These are phyloP conservation scores for Drosophila paulistorum DNA, from an alignment of 1,140 invertebrate genomes.

Conservation along the genomic window DNA sequence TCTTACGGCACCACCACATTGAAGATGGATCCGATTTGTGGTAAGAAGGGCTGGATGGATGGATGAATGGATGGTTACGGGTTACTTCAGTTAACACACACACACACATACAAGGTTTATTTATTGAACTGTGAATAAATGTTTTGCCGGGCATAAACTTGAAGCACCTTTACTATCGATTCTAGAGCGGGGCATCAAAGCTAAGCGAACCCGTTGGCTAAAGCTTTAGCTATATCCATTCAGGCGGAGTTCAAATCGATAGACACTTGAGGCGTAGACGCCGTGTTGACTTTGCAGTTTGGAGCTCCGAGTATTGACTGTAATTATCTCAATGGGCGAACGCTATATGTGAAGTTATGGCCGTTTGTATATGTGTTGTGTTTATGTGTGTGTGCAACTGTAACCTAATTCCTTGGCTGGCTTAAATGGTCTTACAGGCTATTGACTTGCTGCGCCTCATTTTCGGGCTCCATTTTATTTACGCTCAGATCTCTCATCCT, in stretches of 20 bases:
- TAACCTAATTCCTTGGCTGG: constrained; percentile 69
- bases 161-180: constrained; percentile 41
- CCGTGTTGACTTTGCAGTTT: constrained; percentile 67
- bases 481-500: constrained; percentile 52
- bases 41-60: constrained; percentile 8
- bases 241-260: constrained; percentile 50
- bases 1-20: constrained; percentile 16
- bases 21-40: constrained; percentile 12
- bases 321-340: constrained; percentile 42
- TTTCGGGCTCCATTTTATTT: constrained; percentile 30
- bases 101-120: constrained; percentile 57
- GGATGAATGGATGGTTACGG: constrained; percentile 45
- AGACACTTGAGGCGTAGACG: constrained; percentile 45
- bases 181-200: constrained; percentile 3
- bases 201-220: constrained; percentile 5
- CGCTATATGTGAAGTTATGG: neutral
- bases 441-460: constrained; percentile 69
- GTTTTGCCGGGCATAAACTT: constrained; percentile 59
- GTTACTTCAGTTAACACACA: constrained; percentile 27
- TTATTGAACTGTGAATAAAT: constrained; percentile 79
- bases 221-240: constrained; percentile 32
- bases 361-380: neutral
- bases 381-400: constrained; percentile 37
- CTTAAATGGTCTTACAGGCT: constrained; percentile 76
- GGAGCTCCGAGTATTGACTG: constrained; percentile 43